phyloP scores from a whole-genome alignment of 1,140 invertebrate species.

The Nymphalis io region DNA sequence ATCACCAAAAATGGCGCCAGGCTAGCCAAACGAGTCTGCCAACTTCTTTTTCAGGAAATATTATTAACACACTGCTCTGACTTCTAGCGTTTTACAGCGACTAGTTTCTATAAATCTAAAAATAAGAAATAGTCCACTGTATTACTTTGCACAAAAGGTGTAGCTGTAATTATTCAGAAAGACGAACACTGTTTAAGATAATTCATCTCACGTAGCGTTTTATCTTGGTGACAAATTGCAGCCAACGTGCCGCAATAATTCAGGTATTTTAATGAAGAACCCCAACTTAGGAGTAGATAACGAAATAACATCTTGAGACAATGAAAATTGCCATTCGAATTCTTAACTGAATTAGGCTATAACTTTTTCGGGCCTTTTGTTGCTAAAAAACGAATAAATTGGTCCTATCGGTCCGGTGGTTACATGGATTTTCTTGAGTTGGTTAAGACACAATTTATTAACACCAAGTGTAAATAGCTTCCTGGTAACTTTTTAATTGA shows the following conservation, averaged over 20 bases:
- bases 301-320: conserved; percentile 9
- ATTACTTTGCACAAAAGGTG: conserved; percentile 29
- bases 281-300: conserved; percentile 18
- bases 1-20: no score
- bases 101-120: conserved; percentile 20
- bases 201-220: conserved; percentile 64
- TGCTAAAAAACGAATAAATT: neutral
- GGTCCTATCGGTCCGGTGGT: no score
- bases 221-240: conserved; percentile 72
- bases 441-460: no score
- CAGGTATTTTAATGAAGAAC: conserved; percentile 57
- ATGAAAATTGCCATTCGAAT: conserved; percentile 1
- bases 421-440: no score
- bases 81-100: neutral
- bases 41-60: no score
- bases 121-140: conserved; percentile 41
- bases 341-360: conserved; percentile 3
- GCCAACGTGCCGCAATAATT: conserved; percentile 49
- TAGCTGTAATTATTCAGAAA: conserved; percentile 66
- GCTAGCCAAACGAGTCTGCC: no score
- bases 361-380: neutral
- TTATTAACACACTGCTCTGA: neutral
- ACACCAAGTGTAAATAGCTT: no score
- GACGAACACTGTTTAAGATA: conserved; percentile 61
- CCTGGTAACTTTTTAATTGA: no score